These are phyloP conservation scores for Hybognathus amarus DNA, from an alignment of 2,797 vertebrate genomes.

Conservation along the genomic window DNA sequence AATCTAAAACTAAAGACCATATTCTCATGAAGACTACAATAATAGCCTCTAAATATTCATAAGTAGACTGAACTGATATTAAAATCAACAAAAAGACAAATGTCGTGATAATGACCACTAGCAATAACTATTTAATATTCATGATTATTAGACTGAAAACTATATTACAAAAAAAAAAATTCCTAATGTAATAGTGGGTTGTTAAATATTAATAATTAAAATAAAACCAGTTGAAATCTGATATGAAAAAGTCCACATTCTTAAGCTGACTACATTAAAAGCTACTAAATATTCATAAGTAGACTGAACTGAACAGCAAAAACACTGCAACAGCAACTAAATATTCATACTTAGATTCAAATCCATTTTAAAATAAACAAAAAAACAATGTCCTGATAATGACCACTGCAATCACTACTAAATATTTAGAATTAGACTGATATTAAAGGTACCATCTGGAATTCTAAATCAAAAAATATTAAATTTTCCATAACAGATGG, in stretches of 20 bases:
- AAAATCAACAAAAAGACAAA: not conserved
- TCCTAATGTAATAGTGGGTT: not conserved
- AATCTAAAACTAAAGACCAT: not conserved
- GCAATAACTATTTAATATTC: not conserved
- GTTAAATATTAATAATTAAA: not conserved
- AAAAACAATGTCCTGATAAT: not conserved
- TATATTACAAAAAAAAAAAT: not conserved
- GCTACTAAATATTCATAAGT: not conserved
- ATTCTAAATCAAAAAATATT: no score
- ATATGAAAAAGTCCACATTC: not conserved
- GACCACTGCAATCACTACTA: not conserved
- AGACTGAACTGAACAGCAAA: not conserved
- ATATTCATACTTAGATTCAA: not conserved
- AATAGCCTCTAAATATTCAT: not conserved
- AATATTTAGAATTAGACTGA: not conserved
- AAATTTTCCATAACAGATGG: no score
- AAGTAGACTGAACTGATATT: not conserved
- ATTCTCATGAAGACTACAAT: not conserved
- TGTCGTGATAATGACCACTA: not conserved
- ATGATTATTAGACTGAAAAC: not conserved
- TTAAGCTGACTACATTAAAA: not conserved
- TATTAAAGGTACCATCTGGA: no score
- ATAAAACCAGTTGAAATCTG: not conserved
- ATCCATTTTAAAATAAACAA: not conserved
- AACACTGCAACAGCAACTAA: no score